Evolutionary conservation across 2,888 invertebrate genomes (phyloP), one percentile per base, ranked within the genome.

Genomic region (Cecidostiba fungosa): DNA sequence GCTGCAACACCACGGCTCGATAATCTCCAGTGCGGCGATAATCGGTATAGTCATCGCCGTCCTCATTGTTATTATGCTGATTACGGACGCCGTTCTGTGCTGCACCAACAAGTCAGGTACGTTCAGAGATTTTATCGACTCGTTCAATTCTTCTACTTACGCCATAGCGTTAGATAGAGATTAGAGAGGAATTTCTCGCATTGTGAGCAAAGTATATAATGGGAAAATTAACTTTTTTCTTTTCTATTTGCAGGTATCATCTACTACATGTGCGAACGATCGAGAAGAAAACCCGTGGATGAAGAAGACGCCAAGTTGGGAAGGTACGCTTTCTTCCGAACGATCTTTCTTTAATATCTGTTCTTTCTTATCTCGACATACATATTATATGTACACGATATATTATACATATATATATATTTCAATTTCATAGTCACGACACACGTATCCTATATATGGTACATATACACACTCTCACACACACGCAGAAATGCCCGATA

Each of bases 301-400:
- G 97, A 97, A 88, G 97, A 97, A 85, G 97, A 97, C 94, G 95
- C 97, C 0, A 97, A 97, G 93, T 94, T 97, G 86, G 97, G 97
- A 95, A 97, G 97, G 97, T 97, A 95, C 3, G 12, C 94, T 59
- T 94, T 90, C 77, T 86, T 23, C 23, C 10, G 66, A 39, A n/a
- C 66, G 3, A 59, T 72, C 39, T 80, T 19, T 76, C 47, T 26
- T 43, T 39, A 26, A 12, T 23, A 79, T 85, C 88, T 81, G 59
- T 81, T 74, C 69, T 54, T 86, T 74, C 36, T 47, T 83, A 70
- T 85, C 72, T 80, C 66, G 32, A 79, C 54, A 77, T 69, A 83
- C 16, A n/a, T 80, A 36, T 26, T 47, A 26, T 16, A 29, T 66
- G 26, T 43, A 43, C 72, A 39, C 59, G n/a, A 82, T 32, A 82